Evolutionary conservation across 2,113 vertebrate species (phyloP), one percentile per base, ranked within the genome.

Genomic region (Bubo blakistoni): DNA sequence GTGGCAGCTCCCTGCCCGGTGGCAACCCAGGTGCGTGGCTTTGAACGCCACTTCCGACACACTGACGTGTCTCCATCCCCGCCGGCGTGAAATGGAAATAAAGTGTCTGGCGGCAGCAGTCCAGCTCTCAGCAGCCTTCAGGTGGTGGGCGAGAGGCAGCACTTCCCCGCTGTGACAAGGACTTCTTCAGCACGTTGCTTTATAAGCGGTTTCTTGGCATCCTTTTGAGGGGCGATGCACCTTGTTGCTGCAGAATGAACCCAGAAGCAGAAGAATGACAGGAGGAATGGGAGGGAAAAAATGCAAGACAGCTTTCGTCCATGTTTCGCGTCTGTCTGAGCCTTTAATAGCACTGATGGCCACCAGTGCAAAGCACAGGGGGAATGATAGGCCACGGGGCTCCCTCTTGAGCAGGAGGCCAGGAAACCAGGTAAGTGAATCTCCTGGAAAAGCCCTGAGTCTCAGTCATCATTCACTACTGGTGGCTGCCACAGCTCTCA

Each of bases 1-100:
- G 63, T 1, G 2, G 57, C 62, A 57, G 42, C 40, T 74, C 55
- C 25, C 47, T 32, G 40, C 62, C 70, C 2, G 1, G 24, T 1
- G 1, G 38, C 3, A 2, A n/a, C 76, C 1, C 0, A 79, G 61
- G 61, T 11, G 46, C 3, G 2, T 2, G 3, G 30, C 51, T 52
- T 59, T 4, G 16, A 46, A 34, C 44, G n/a, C 52, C 58, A 34
- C 17, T n/a, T 47, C 40, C 0, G 6, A 69, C 52, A 25, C 38
- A 40, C 3, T 0, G 1, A 25, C 3, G 1, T n/a, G 30, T 24
- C 58, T 67, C 46, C 54, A 19, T 70, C 40, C n/a, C 30, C 27
- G n/a, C 40, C 7, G 4, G 40, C 2, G 3, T 58, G 70, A 57
- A 42, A 6, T 42, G 46, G 34, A n/a, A 30, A 34, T 47, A 19